Evolutionary conservation across 2,888 invertebrate species (phyloP), one percentile per base, ranked within the genome.

Genomic region (Serripes groenlandicus): DNA sequence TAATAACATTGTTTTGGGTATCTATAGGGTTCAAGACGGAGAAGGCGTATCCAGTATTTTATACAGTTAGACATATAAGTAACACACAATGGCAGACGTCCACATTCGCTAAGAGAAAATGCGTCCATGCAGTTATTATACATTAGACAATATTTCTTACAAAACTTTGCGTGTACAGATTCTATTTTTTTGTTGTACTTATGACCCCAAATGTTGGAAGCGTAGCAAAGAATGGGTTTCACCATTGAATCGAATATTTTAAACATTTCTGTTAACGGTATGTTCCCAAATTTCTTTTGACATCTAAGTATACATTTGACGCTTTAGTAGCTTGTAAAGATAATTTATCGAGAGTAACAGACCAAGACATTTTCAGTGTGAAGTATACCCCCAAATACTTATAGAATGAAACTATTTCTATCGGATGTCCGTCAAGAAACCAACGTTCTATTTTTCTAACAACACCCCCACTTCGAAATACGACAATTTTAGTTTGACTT

Each of bases 1-100:
- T 62, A 35, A 56, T 78, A 78, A 56, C 78, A 73, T 26, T 66
- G 54, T 66, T 68, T 78, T 15, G 78, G 78, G 30, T 66, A 78
- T 35, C 78, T 62, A 5, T 5, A 60, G 15, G 26, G 54, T 54
- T 49, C 35, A 64, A 78, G 42, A 30, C 52, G 26, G 11, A 78
- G 23, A n/a, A 73, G 21, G 56, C 64, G 62, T 54, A 66, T 52
- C 78, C 78, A 72, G 30, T 72, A 78, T 35, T 73, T 72, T 34
- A 78, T 72, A 68, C 54, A 66, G 5, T 72, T 34, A n/a, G 54
- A 18, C 71, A 71, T 71, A 49, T 71, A 77, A 62, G 49, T 21
- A 21, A 28, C 35, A 42, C 60, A 28, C 18, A 60, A 18, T 7
- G 60, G 60, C 11, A 60, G 28, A 28, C 60, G 60, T 28, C 60